A percentile compares a stretch with the other conserved stretches of the same genome.
Evolutionary conservation across 2,888 invertebrate genomes (phyloP).

Genomic region (Apotomis capreana): DNA sequence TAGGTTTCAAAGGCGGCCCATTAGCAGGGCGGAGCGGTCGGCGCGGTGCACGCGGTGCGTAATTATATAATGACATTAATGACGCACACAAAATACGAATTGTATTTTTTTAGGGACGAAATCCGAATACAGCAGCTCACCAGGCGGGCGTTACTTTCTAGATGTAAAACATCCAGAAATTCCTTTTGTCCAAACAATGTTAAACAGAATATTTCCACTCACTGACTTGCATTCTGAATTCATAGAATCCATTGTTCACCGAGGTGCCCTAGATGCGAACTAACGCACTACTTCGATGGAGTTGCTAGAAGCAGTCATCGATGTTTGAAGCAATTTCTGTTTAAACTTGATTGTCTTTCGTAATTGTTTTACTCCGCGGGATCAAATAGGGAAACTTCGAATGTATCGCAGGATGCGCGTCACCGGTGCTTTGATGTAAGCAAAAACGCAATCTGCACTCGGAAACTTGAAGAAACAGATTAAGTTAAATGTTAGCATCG

Average conservation of each 20-base stretch:
- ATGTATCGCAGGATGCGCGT: constrained; percentile 16
- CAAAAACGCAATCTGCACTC: constrained; percentile 38
- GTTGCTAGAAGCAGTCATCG: constrained; percentile 20
- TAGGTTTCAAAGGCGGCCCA: constrained; percentile 60
- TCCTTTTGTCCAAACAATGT: background rate
- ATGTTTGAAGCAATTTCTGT: constrained; percentile 16
- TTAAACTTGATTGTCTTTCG: constrained; percentile 14
- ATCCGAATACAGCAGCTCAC: background rate
- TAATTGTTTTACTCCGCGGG: constrained; percentile 4
- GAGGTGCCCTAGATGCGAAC: constrained; percentile 6
- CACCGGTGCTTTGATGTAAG: constrained; percentile 29
- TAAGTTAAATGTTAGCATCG: constrained; percentile 46
- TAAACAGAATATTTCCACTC: background rate
- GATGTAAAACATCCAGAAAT: background rate
- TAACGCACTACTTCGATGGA: constrained; percentile 10
- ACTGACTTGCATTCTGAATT: constrained; percentile 2
- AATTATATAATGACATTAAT: constrained; percentile 45
- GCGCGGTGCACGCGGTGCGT: constrained; percentile 44
- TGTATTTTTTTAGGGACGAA: constrained; percentile 38
- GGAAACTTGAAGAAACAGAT: constrained; percentile 44
- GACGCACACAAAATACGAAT: constrained; percentile 40
- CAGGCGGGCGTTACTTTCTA: background rate
- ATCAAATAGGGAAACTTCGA: constrained; percentile 20
- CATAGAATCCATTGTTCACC: background rate
- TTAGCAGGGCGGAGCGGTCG: constrained; percentile 52